phyloP scores from a whole-genome alignment of 2,888 invertebrate species.

The Melipona bicolor region DNA sequence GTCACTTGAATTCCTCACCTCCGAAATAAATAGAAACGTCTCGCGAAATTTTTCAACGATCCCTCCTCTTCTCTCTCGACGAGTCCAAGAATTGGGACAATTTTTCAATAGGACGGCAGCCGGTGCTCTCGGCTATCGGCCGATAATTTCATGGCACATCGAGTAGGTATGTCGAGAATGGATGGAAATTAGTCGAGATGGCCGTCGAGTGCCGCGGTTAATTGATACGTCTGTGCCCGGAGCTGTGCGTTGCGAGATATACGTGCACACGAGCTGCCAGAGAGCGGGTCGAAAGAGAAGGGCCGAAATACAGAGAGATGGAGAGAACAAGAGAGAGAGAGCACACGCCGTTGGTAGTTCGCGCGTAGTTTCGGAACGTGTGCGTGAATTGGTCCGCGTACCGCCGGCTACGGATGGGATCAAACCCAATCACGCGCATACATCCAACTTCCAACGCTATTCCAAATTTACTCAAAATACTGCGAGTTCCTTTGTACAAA shows the following conservation, averaged over 20 bases:
- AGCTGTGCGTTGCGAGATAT: conserved; percentile 52
- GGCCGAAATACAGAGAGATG: not conserved
- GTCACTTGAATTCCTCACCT: no score
- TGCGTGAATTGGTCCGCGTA: conserved; percentile 35
- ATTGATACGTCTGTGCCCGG: conserved; percentile 76
- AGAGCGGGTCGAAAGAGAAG: conserved; percentile 3
- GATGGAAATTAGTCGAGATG: conserved; percentile 79
- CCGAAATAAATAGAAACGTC: no score
- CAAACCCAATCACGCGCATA: no score
- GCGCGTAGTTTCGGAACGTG: conserved; percentile 22
- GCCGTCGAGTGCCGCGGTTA: conserved; percentile 75
- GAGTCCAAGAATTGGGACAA: conserved; percentile 7
- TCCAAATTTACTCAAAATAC: no score
- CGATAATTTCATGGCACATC: conserved; percentile 81
- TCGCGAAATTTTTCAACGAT: no score
- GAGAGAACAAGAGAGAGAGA: conserved; percentile 4
- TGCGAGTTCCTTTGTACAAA: no score
- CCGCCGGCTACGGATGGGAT: no score
- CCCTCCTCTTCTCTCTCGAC: not conserved
- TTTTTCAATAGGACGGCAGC: not conserved
- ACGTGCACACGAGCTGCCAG: conserved; percentile 26
- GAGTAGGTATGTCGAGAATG: conserved; percentile 76
- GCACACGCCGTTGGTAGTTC: conserved; percentile 39
- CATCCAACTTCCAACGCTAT: no score
- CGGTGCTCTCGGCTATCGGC: conserved; percentile 48